These are phyloP conservation scores for Sisor rabdophorus DNA, from an alignment of 2,113 vertebrate species.

Conservation along the genomic window DNA sequence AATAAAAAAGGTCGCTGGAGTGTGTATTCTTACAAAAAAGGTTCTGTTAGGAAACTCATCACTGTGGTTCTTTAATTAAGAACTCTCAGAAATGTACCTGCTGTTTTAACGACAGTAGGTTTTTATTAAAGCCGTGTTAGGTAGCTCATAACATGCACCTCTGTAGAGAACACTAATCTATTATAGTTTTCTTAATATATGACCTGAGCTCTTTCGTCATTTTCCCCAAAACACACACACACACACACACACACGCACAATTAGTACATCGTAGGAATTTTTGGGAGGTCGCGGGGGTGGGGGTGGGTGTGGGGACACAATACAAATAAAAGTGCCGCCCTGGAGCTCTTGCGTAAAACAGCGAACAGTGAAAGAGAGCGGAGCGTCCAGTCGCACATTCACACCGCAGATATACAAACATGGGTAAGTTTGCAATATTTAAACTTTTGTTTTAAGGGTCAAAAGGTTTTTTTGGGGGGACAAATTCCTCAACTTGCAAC, in stretches of 20 bases:
- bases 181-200: not conserved
- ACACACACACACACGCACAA: conserved; percentile 4
- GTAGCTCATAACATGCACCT: not conserved
- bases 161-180: too few species aligned
- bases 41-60: too few species aligned
- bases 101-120: too few species aligned
- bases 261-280: not conserved
- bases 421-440: conserved; percentile 18
- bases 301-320: not conserved
- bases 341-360: not conserved
- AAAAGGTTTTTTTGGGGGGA: not conserved
- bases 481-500: not conserved
- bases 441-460: not conserved
- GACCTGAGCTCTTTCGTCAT: not conserved
- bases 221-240: not conserved
- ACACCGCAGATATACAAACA: conserved; percentile 5
- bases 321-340: not conserved
- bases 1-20: too few species aligned
- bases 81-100: too few species aligned
- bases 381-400: not conserved
- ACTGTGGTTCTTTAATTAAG: too few species aligned
- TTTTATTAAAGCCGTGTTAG: not conserved
- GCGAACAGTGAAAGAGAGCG: not conserved
- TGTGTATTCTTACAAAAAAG: too few species aligned
- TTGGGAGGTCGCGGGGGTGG: too few species aligned